Evolutionary conservation across 2,113 vertebrate genomes (phyloP), one percentile per base, ranked within the genome.

Genomic region (Leucosticte australis): DNA sequence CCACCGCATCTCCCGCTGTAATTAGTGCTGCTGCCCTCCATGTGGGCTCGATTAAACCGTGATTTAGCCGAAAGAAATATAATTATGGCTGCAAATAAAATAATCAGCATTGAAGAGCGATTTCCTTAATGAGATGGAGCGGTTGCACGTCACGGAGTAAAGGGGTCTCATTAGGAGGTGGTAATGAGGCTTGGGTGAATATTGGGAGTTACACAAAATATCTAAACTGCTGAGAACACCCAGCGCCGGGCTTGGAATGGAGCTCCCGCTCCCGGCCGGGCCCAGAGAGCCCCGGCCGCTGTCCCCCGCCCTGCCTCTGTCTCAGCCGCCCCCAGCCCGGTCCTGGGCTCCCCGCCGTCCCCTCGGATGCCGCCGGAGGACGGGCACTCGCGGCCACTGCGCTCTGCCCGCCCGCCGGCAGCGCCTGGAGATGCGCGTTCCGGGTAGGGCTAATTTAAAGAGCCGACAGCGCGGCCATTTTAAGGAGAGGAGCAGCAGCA

Each of bases 31-130:
- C 98, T 99, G 99, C 98, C 99, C 99, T 99, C 98, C 98, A 98
- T 97, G 98, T 98, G 98, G 99, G 99, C 99, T 99, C 98, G 98
- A 99, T 99, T 99, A 99, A 99, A 99, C 98, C 98, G 98, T 99
- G 99, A 99, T 99, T 99, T 99, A 99, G 99, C 98, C 98, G 98
- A 99, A 99, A 99, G 98, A 99, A 99, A 99, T 99, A 99, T 99
- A 99, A 99, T 99, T 99, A 99, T 99, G 98, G 98, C 98, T 98
- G 98, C 99, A 99, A 99, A 99, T 99, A 99, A 99, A 99, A 99
- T 99, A 99, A 99, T 99, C 99, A 99, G 99, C 99, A 99, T 99
- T 99, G 99, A 99, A 99, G 99, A 99, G 99, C 98, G 98, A 99
- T 99, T 99, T 99, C 98, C 98, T 99, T 99, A 99, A 99, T 99